Evolutionary conservation across 1,140 invertebrate species (phyloP).

Genomic region (Drosophila setifemur): DNA sequence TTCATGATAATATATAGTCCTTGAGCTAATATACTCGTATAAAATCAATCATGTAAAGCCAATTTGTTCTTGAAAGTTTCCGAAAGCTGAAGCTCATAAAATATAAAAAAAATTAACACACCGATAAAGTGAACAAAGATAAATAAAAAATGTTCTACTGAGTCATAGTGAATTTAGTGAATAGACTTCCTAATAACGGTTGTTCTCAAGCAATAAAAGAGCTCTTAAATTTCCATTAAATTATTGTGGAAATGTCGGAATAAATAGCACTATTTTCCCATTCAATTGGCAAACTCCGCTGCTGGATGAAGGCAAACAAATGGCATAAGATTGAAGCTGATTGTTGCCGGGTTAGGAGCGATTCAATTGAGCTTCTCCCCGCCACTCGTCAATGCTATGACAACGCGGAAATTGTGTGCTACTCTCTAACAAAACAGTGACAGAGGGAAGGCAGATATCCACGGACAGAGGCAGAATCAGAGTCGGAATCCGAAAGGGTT

Average conservation of each 20-base stretch:
- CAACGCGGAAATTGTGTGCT: slow-evolving; percentile 73
- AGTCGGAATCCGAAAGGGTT: slow-evolving; percentile 62
- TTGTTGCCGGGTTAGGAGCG: slow-evolving; percentile 62
- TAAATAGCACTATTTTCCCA: slow-evolving; percentile 15
- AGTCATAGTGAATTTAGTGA: no score
- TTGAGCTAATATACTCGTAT: no score
- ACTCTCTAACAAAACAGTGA: slow-evolving; percentile 41
- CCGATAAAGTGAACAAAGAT: no score
- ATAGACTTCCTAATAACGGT: no score
- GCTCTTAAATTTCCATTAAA: not conserved
- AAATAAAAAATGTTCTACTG: no score
- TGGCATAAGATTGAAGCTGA: slow-evolving; percentile 57
- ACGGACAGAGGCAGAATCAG: no score
- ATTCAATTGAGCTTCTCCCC: slow-evolving; percentile 51
- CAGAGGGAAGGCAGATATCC: not conserved
- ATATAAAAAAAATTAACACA: no score
- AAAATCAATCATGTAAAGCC: no score
- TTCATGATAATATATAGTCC: no score
- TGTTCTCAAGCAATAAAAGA: not conserved
- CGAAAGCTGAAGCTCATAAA: no score
- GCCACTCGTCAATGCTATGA: slow-evolving; percentile 45
- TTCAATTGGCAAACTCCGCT: slow-evolving; percentile 8
- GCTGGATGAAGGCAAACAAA: slow-evolving; percentile 37
- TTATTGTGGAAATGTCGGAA: slow-evolving; percentile 17
- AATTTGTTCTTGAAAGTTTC: no score